Evolutionary conservation across 2,888 invertebrate genomes (phyloP).

Genomic region (Ennomos quercinarius): DNA sequence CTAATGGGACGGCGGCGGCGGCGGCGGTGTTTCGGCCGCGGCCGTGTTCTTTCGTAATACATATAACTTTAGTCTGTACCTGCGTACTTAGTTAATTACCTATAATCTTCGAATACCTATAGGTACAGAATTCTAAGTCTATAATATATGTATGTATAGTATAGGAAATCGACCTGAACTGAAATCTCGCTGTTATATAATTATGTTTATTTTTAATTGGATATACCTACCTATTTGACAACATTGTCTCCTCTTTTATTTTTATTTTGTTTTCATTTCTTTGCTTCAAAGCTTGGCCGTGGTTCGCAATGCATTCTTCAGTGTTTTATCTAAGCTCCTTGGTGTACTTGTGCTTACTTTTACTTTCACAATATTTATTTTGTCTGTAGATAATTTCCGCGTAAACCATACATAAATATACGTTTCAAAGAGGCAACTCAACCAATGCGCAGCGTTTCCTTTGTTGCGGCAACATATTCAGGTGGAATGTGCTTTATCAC

Average conservation of each 20-base stretch:
- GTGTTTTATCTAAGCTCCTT: not conserved
- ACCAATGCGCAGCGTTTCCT: slow-evolving; percentile 23
- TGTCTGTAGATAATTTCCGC: not conserved
- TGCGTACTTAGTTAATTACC: too few relatives aligned
- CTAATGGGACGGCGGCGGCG: slow-evolving; percentile 1
- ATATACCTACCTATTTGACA: too few relatives aligned
- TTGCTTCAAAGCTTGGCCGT: too few relatives aligned
- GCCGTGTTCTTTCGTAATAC: not conserved
- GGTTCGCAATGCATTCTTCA: too few relatives aligned
- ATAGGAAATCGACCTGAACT: too few relatives aligned
- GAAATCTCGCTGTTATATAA: too few relatives aligned
- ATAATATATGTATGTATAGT: too few relatives aligned
- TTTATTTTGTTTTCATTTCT: too few relatives aligned
- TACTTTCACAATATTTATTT: slow-evolving; percentile 11
- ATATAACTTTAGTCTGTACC: slow-evolving; percentile 15
- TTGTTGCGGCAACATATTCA: slow-evolving; percentile 28
- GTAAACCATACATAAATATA: not conserved
- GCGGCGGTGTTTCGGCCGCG: slow-evolving; percentile 34
- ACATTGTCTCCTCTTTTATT: too few relatives aligned
- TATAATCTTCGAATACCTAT: too few relatives aligned
- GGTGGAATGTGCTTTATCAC: slow-evolving; percentile 30
- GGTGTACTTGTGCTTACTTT: not conserved
- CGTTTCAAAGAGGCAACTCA: slow-evolving; percentile 7
- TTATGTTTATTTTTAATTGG: too few relatives aligned
- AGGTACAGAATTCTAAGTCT: too few relatives aligned